A percentile compares a stretch with the other conserved stretches of the same genome.
These are phyloP conservation scores for Hydropsyche tenuis DNA, from an alignment of 1,140 invertebrate genomes.

Conservation along the genomic window DNA sequence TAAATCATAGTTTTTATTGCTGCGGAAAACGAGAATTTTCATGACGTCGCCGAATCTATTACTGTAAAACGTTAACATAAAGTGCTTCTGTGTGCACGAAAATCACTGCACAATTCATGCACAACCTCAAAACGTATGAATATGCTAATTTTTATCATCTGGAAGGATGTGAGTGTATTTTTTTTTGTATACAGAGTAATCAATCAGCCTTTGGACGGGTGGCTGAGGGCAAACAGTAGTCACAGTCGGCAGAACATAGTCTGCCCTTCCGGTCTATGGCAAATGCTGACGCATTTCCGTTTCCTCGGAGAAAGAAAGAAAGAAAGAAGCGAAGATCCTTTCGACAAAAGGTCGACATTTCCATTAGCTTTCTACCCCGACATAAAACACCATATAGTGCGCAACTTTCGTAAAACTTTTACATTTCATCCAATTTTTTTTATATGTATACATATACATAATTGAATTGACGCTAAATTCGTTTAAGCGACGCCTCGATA, in stretches of 20 bases:
- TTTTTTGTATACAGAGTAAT: neutral
- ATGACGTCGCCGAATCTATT: slow-evolving; percentile 28
- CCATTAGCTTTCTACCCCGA: slow-evolving; percentile 1
- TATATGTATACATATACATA: neutral
- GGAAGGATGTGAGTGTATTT: no score
- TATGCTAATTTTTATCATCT: no score
- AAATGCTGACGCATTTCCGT: slow-evolving; percentile 40
- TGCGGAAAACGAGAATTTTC: slow-evolving; percentile 34
- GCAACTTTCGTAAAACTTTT: neutral
- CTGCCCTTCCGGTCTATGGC: slow-evolving; percentile 25
- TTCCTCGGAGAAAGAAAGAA: slow-evolving; percentile 3
- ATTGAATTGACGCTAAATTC: neutral
- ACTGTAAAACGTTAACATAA: slow-evolving; percentile 22
- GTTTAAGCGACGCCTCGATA: neutral
- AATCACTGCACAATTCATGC: neutral
- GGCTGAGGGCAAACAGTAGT: slow-evolving; percentile 26
- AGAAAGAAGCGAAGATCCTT: neutral
- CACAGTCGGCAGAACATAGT: slow-evolving; percentile 29
- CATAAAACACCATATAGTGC: neutral
- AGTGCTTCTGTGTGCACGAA: neutral
- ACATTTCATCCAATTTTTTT: neutral
- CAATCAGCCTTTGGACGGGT: slow-evolving; percentile 20
- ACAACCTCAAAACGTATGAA: no score
- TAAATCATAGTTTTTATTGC: slow-evolving; percentile 37
- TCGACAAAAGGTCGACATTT: slow-evolving; percentile 18